Evolutionary conservation across 2,888 invertebrate species (phyloP), one percentile per base, ranked within the genome.

Genomic region (Torymus tubicola): DNA sequence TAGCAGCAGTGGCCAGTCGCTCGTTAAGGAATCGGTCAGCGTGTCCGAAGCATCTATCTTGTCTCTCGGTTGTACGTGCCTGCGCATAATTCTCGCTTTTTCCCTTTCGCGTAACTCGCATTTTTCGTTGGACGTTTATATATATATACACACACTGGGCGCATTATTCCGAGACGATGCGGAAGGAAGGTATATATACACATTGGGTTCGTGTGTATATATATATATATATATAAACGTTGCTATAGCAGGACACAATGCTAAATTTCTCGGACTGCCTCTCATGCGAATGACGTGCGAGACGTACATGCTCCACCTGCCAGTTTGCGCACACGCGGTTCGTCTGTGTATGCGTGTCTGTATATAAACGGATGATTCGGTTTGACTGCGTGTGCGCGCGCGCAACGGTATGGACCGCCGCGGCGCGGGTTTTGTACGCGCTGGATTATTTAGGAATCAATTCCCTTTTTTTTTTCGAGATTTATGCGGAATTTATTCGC

Each of bases 1-100:
- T 58, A 18, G 50, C 70, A 18, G 70, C 8, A 4, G 42, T 4
- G 14, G 13, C 53, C 42, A 2, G 58, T 16, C 55, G 71, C 77
- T 78, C 70, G 78, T 81, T 81, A 76, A 71, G 68, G 79, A 81
- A 79, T 81, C 81, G 79, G 75, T 72, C 81, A 72, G 71, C 75
- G 75, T 71, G 75, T 75, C 64, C 72, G 68, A 42, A 58, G 69
- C 78, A 81, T 79, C 71, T 79, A 72, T 81, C 81, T 81, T 79
- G 78, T 81, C 81, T 57, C 55, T 8, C n/a, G 50, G 14, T 42
- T 1, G 42, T 42, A 42, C 42, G 42, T 42, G 42, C 42, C 42
- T 42, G 42, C 42, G 42, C 42, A 42, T 42, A 42, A 42, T 42
- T 42, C 16, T 68, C 16, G n/a, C 60, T 16, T 60, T 60, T 18